phyloP scores from a whole-genome alignment of 2,113 vertebrate genomes.

The Scophthalmus maximus region DNA sequence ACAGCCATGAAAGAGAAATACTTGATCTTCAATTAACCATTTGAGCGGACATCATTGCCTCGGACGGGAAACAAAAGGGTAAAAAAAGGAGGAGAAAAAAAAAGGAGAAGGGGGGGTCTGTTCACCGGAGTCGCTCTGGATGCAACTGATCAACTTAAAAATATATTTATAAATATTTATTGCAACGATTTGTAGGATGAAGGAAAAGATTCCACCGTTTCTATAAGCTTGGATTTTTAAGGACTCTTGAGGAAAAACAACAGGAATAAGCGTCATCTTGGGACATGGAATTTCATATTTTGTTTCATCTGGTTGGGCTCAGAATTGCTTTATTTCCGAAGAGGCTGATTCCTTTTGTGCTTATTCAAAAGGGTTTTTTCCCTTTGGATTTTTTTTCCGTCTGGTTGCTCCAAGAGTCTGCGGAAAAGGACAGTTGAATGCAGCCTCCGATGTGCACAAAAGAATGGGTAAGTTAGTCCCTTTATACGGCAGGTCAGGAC shows the following conservation, averaged over 20 bases:
- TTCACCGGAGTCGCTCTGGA: constrained; percentile 77
- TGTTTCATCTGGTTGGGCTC: constrained; percentile 80
- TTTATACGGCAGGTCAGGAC: constrained; percentile 82
- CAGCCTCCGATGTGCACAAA: constrained; percentile 99
- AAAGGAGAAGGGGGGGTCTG: constrained; percentile 62
- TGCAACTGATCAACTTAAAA: constrained; percentile 81
- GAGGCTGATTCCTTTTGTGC: constrained; percentile 84
- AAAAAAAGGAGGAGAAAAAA: constrained; percentile 63
- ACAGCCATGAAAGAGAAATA: constrained; percentile 79
- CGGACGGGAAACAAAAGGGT: constrained; percentile 70
- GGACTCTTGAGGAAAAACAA: constrained; percentile 48
- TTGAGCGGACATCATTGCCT: constrained; percentile 82
- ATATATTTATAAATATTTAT: constrained; percentile 48
- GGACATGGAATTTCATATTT: constrained; percentile 86
- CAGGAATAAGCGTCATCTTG: constrained; percentile 65
- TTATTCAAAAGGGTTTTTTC: constrained; percentile 89
- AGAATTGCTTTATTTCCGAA: constrained; percentile 81
- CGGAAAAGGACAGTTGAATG: constrained; percentile 97
- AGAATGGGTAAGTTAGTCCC: constrained; percentile 98
- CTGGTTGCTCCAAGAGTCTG: constrained; percentile 92
- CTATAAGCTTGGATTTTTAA: constrained; percentile 69
- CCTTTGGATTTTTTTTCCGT: constrained; percentile 91
- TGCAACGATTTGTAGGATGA: constrained; percentile 71
- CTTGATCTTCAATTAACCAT: constrained; percentile 88
- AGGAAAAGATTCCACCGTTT: constrained; percentile 50